Conservation (phyloP, 2,797 vertebrate genomes). For the Pseudomugil tenellus region DNA sequence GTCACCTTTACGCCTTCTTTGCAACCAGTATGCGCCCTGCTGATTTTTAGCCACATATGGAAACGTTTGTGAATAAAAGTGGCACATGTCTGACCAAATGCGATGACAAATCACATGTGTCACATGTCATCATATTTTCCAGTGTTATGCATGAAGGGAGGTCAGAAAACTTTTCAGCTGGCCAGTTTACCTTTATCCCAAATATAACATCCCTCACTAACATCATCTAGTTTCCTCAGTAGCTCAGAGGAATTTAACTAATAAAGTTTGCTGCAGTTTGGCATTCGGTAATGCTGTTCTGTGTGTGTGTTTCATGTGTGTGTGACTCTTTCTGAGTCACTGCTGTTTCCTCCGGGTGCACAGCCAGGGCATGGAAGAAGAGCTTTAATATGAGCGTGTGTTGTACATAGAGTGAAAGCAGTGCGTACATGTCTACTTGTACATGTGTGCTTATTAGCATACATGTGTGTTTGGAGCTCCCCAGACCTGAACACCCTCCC, state of each 20-base stretch:
- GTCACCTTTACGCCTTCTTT: slow-evolving; percentile 10
- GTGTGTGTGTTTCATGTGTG: slow-evolving; percentile 44
- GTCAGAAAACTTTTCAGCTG: slow-evolving; percentile 8
- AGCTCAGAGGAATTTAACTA: slow-evolving; percentile 40
- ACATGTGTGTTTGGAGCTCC: slow-evolving; percentile 40
- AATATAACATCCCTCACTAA: slow-evolving; percentile 10
- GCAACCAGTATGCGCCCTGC: slow-evolving; percentile 3
- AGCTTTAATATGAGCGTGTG: slow-evolving; percentile 43
- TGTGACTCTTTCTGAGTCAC: slow-evolving; percentile 79
- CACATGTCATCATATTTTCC: slow-evolving; percentile 17
- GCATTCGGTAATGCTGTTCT: slow-evolving; percentile 40
- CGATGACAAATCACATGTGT: slow-evolving; percentile 28
- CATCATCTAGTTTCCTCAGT: slow-evolving; percentile 8
- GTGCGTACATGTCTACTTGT: slow-evolving; percentile 27
- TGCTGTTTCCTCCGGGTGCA: slow-evolving; percentile 68
- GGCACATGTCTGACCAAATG: slow-evolving; percentile 16
- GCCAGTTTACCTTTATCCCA: slow-evolving; percentile 3
- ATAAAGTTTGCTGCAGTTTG: slow-evolving; percentile 60
- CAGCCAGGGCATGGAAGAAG: slow-evolving; percentile 52
- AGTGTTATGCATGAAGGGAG: slow-evolving; percentile 13
- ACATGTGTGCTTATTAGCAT: slow-evolving; percentile 26
- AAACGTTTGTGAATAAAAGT: slow-evolving; percentile 8
- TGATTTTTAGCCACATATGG: background rate
- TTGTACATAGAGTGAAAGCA: slow-evolving; percentile 30
- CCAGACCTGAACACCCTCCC: slow-evolving; percentile 40